These are phyloP conservation scores for Desoria tigrina DNA, from an alignment of 2,888 invertebrate genomes.

Conservation along the genomic window DNA sequence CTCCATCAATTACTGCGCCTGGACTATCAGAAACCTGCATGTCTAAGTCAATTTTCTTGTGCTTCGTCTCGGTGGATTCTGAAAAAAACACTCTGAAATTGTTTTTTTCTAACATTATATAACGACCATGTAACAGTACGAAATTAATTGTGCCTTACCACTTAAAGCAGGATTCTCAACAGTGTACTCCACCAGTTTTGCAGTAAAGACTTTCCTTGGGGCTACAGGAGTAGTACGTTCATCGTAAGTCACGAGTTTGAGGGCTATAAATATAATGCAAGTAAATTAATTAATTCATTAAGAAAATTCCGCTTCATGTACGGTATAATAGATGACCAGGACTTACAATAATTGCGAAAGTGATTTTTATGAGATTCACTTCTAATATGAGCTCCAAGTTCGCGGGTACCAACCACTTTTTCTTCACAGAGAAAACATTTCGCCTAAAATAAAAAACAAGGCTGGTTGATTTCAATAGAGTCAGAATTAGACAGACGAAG, in stretches of 20 bases:
- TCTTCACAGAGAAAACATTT: constrained; percentile 35
- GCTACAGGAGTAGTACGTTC: constrained; percentile 4
- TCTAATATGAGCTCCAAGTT: constrained; percentile 37
- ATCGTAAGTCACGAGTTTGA: constrained; percentile 25
- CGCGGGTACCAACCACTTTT: constrained; percentile 23
- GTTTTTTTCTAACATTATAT: too few relatives aligned
- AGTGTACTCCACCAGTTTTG: constrained; percentile 29
- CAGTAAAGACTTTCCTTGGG: constrained; percentile 21
- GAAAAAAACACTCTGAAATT: too few relatives aligned
- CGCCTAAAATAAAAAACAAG: constrained; percentile 19
- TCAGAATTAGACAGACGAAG: background rate
- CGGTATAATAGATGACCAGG: background rate
- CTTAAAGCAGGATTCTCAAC: constrained; percentile 1
- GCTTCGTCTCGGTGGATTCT: background rate
- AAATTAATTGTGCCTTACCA: too few relatives aligned
- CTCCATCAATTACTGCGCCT: constrained; percentile 28
- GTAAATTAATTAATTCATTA: too few relatives aligned
- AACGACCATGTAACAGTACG: too few relatives aligned
- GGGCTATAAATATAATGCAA: constrained; percentile 18
- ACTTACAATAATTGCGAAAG: constrained; percentile 34
- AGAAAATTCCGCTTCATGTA: too few relatives aligned
- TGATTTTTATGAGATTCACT: constrained; percentile 32
- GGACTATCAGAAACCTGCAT: constrained; percentile 22
- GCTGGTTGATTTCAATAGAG: background rate
- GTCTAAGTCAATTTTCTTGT: background rate